Evolutionary conservation across 2,113 vertebrate species (phyloP).

Genomic region (Ammospiza nelsoni): DNA sequence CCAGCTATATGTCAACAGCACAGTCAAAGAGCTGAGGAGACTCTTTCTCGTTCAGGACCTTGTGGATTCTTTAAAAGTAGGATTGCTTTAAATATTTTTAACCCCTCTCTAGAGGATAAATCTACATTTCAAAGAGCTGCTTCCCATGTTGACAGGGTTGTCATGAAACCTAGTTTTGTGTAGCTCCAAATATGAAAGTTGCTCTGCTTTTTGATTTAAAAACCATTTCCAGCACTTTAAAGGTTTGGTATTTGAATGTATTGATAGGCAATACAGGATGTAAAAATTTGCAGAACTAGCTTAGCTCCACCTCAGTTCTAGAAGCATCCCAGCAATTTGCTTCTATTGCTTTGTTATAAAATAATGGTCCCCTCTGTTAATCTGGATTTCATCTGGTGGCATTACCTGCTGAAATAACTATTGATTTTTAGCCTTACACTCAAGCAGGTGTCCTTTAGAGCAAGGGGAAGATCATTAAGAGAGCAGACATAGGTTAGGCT

Average conservation of each 20-base stretch:
- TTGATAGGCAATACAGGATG: neutral
- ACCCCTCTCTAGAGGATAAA: neutral
- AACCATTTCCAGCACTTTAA: neutral
- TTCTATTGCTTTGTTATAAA: neutral
- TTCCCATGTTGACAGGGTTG: neutral
- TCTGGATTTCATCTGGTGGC: neutral
- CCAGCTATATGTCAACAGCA: conserved; percentile 92
- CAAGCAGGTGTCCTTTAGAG: neutral
- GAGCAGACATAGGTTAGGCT: neutral
- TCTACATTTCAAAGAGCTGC: conserved; percentile 1
- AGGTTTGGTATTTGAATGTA: neutral
- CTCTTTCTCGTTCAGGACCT: conserved; percentile 98
- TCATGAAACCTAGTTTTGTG: neutral
- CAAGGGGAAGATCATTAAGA: neutral
- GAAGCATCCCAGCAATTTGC: neutral
- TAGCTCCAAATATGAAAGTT: neutral
- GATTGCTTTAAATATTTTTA: conserved; percentile 32
- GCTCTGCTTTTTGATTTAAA: neutral
- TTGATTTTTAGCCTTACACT: neutral
- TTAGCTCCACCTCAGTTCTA: neutral
- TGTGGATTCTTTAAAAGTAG: conserved; percentile 96
- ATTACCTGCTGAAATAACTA: neutral
- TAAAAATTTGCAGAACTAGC: neutral
- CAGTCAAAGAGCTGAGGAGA: conserved; percentile 92
- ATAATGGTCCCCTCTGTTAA: neutral